Percentiles rank a stretch among this genome's conserved stretches.
phyloP scores from a whole-genome alignment of 2,113 vertebrate species.

The Canis aureus region DNA sequence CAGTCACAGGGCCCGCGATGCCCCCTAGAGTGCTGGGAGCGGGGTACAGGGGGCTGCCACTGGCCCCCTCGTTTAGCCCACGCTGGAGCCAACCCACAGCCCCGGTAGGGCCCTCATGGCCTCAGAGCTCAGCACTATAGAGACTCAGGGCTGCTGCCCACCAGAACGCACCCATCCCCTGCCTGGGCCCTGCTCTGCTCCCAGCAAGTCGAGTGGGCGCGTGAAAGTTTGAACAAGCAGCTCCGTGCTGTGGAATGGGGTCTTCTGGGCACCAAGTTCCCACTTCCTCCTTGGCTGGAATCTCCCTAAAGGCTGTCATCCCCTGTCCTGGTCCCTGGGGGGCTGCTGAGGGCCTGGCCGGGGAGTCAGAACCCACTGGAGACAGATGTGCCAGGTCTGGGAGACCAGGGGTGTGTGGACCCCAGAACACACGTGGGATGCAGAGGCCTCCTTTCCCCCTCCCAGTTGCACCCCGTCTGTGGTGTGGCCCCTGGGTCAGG shows the following conservation, averaged over 20 bases:
- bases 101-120: rapidly evolving
- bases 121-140: not conserved
- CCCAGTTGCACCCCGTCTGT: rapidly evolving
- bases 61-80: rapidly evolving
- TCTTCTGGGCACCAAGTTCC: rapidly evolving
- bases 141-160: not conserved
- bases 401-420: rapidly evolving
- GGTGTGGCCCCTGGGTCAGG: not conserved
- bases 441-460: not conserved
- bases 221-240: rapidly evolving
- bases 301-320: not conserved
- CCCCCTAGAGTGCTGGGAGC: not conserved
- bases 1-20: rapidly evolving
- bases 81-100: rapidly evolving
- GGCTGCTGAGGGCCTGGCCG: rapidly evolving
- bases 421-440: not conserved
- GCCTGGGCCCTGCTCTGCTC: not conserved
- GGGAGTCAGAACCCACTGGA: not conserved
- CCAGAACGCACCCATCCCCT: not conserved
- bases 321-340: not conserved
- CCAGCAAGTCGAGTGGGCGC: rapidly evolving
- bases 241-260: not conserved
- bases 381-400: not conserved
- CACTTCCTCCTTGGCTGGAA: rapidly evolving
- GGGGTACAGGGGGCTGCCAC: rapidly evolving